These are phyloP conservation scores for Fratercula arctica DNA, from an alignment of 2,797 vertebrate species.

Conservation along the genomic window DNA sequence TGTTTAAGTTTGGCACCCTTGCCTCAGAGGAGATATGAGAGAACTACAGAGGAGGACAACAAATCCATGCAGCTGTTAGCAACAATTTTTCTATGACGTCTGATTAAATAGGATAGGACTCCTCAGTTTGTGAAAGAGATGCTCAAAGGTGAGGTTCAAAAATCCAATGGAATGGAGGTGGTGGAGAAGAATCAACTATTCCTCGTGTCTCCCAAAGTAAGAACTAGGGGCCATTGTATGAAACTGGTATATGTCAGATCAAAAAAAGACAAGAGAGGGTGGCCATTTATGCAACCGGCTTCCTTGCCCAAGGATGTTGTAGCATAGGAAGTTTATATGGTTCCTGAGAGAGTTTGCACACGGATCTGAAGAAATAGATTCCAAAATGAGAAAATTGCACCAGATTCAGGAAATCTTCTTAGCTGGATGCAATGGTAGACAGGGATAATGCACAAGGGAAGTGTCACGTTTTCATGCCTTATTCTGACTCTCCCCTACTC, in stretches of 20 bases:
- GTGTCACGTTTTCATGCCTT: accelerated
- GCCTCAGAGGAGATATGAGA: background rate
- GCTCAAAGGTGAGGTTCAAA: background rate
- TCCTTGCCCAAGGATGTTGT: background rate
- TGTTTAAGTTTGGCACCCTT: background rate
- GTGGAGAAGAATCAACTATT: background rate
- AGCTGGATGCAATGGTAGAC: background rate
- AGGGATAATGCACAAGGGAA: background rate
- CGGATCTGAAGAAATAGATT: background rate
- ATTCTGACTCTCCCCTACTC: background rate
- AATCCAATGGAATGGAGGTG: background rate
- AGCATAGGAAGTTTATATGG: background rate
- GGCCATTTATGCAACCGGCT: background rate
- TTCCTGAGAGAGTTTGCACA: background rate
- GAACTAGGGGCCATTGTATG: background rate
- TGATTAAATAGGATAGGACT: background rate
- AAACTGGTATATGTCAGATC: background rate
- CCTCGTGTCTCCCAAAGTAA: background rate
- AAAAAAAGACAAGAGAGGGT: background rate
- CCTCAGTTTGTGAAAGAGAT: background rate
- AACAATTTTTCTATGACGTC: background rate
- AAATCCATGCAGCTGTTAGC: background rate
- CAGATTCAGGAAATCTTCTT: background rate
- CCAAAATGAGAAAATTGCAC: background rate
- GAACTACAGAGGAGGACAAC: background rate